Evolutionary conservation across 2,113 vertebrate genomes (phyloP).

Genomic region (Ctenomys sociabilis): DNA sequence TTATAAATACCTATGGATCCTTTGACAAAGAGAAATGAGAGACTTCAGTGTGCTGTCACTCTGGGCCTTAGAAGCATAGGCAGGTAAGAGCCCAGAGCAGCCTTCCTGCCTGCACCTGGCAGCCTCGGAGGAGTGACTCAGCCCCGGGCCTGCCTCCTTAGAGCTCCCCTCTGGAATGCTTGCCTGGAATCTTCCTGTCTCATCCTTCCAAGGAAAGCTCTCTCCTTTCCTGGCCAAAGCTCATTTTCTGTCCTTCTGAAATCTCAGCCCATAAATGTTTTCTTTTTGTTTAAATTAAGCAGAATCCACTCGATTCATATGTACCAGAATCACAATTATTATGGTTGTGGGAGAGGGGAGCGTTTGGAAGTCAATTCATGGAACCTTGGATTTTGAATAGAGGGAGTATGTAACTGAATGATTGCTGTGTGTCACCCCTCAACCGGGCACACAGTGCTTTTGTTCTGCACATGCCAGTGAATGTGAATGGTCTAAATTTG

Average conservation of each 20-base stretch:
- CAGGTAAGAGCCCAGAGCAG: neutral
- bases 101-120: neutral
- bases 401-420: neutral
- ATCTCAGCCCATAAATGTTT: neutral
- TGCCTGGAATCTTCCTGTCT: neutral
- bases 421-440: neutral
- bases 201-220: neutral
- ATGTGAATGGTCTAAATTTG: neutral
- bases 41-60: neutral
- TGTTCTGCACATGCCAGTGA: neutral
- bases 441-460: neutral
- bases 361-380: neutral
- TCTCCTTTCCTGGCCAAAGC: conserved; percentile 9
- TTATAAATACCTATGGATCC: conserved; percentile 2
- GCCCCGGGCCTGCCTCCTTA: neutral
- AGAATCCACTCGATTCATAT: neutral
- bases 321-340: conserved; percentile 5
- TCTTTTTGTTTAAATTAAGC: neutral
- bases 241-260: neutral
- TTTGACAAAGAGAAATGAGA: neutral
- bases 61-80: conserved; percentile 23
- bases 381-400: conserved; percentile 3
- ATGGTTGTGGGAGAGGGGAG: neutral
- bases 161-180: neutral
- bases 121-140: neutral